Evolutionary conservation across 2,113 vertebrate genomes (phyloP).

Genomic region (Diadophis punctatus): DNA sequence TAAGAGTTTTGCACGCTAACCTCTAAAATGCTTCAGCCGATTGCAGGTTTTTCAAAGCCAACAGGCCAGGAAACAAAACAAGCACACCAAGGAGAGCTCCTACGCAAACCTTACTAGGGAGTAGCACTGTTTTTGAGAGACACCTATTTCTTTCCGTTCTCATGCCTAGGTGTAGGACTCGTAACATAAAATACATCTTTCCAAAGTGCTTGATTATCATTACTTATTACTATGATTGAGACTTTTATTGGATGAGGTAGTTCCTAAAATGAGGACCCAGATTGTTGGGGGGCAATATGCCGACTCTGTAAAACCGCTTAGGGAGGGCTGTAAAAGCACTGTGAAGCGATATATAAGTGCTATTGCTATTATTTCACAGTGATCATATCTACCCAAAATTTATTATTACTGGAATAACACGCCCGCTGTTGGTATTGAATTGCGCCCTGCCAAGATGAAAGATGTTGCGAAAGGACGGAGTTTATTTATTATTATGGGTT

Average conservation of each 20-base stretch:
- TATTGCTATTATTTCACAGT: no score
- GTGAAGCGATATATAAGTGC: no score
- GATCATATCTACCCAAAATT: background rate
- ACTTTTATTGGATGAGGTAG: background rate
- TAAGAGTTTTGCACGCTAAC: background rate
- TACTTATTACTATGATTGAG: background rate
- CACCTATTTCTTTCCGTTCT: background rate
- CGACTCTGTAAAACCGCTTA: no score
- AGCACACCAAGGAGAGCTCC: background rate
- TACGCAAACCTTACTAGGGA: background rate
- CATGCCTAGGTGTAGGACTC: no score
- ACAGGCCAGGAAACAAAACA: background rate
- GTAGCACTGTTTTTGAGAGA: background rate
- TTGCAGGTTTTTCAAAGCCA: background rate
- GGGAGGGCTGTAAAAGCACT: no score
- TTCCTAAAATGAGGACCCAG: no score
- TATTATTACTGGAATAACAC: background rate
- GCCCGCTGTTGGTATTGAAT: background rate
- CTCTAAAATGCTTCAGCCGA: background rate
- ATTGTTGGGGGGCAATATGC: no score
- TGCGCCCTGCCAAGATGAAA: background rate
- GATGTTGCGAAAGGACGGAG: background rate
- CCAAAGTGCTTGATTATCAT: background rate
- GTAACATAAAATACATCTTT: background rate
- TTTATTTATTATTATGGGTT: background rate